Conservation (phyloP, 2,888 invertebrate species). For the Trachelus troglodyta region DNA sequence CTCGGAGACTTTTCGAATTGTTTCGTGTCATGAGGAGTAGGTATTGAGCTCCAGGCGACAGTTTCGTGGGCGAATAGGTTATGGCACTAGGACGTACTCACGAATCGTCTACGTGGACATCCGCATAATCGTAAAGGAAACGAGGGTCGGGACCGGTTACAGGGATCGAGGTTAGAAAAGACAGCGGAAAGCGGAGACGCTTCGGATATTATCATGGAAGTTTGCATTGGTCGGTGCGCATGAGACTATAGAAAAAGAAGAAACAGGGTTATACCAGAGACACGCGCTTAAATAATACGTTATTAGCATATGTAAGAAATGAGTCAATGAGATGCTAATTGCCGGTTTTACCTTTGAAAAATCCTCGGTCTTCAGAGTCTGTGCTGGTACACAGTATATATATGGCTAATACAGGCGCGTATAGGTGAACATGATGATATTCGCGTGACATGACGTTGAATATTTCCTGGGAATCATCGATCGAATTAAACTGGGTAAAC, state of each 20-base stretch:
- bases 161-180: conserved; percentile 2
- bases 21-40: neutral
- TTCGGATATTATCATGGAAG: neutral
- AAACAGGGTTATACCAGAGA: neutral
- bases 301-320: conserved; percentile 59
- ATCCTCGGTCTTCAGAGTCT: conserved; percentile 38
- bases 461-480: neutral
- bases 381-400: conserved; percentile 2
- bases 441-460: neutral
- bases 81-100: neutral
- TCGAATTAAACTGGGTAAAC: neutral
- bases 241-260: conserved; percentile 17
- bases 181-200: conserved; percentile 6
- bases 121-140: conserved; percentile 40
- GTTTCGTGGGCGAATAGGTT: neutral
- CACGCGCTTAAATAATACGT: conserved; percentile 52
- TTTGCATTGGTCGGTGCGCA: conserved; percentile 3
- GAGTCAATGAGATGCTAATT: conserved; percentile 64
- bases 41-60: neutral
- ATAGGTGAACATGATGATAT: neutral
- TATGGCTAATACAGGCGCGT: neutral
- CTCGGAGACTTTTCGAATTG: neutral
- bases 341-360: conserved; percentile 54
- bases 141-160: conserved; percentile 25
- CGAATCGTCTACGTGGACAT: conserved; percentile 12